Percentiles rank a stretch among this genome's conserved stretches.
phyloP scores from a whole-genome alignment of 2,888 invertebrate species.

The Alsophila aescularia region DNA sequence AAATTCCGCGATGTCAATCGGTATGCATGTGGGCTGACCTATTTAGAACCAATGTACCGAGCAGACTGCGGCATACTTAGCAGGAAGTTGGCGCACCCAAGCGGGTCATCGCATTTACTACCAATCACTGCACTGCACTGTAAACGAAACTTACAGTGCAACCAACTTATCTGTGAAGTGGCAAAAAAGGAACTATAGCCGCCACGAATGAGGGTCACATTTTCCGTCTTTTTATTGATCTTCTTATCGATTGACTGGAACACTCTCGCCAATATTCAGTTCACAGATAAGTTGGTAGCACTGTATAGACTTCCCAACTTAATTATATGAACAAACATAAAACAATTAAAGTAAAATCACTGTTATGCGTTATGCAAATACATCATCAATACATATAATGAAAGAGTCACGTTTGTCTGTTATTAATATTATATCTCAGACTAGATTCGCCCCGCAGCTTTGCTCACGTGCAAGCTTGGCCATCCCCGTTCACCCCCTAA shows the following conservation, averaged over 20 bases:
- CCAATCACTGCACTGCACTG: constrained; percentile 14
- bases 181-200: no score
- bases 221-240: no score
- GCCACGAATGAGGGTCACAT: no score
- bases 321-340: constrained; percentile 59
- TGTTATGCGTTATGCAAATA: constrained; percentile 66
- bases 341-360: constrained; percentile 66
- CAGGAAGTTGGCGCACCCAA: constrained; percentile 25
- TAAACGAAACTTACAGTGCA: constrained; percentile 10
- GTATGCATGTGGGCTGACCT: constrained; percentile 37
- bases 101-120: constrained; percentile 18
- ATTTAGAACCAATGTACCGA: constrained; percentile 26
- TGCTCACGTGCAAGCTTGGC: no score
- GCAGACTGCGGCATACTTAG: constrained; percentile 13
- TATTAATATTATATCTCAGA: no score
- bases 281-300: no score
- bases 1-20: constrained; percentile 34
- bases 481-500: no score
- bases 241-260: no score
- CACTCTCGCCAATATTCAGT: no score
- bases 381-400: constrained; percentile 67
- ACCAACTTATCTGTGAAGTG: no score
- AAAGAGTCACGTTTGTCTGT: constrained; percentile 58
- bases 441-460: no score
- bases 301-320: no score